A percentile compares a stretch with the other conserved stretches of the same genome.
Evolutionary conservation across 2,797 vertebrate species (phyloP).

Genomic region (Pangasius krempfi): DNA sequence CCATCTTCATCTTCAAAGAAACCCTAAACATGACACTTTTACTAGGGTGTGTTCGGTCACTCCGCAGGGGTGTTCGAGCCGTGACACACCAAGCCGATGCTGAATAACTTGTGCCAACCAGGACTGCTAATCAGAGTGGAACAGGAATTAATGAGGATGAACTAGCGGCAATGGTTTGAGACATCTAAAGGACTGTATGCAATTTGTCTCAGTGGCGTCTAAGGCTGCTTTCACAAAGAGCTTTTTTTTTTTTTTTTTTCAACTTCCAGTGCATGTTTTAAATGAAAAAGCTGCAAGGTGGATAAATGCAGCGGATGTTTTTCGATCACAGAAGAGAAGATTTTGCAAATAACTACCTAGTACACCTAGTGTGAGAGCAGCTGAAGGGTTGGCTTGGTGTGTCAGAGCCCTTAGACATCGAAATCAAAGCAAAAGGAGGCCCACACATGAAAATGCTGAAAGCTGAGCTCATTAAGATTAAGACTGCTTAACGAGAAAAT

Average conservation of each 20-base stretch:
- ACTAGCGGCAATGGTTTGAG: too few relatives aligned
- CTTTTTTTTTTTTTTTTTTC: too few relatives aligned
- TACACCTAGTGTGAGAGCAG: neutral
- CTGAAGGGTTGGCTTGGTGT: neutral
- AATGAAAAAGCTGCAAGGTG: neutral
- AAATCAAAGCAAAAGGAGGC: neutral
- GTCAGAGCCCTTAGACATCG: neutral
- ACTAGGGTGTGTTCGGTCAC: neutral
- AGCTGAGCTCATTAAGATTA: neutral
- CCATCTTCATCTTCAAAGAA: slow-evolving; percentile 99
- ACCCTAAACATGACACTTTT: slow-evolving; percentile 70
- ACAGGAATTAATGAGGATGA: neutral
- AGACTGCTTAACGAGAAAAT: neutral
- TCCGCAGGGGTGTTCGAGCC: neutral
- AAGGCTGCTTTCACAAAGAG: too few relatives aligned
- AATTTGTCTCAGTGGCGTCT: neutral
- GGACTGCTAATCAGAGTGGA: too few relatives aligned
- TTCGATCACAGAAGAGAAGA: neutral
- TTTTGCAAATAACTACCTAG: neutral
- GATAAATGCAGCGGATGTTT: neutral
- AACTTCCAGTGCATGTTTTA: neutral
- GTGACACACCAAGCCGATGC: neutral
- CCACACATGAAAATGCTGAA: neutral
- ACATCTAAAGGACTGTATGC: neutral
- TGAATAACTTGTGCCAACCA: neutral